Evolutionary conservation across 2,113 vertebrate genomes (phyloP).

Genomic region (Plectropomus leopardus): DNA sequence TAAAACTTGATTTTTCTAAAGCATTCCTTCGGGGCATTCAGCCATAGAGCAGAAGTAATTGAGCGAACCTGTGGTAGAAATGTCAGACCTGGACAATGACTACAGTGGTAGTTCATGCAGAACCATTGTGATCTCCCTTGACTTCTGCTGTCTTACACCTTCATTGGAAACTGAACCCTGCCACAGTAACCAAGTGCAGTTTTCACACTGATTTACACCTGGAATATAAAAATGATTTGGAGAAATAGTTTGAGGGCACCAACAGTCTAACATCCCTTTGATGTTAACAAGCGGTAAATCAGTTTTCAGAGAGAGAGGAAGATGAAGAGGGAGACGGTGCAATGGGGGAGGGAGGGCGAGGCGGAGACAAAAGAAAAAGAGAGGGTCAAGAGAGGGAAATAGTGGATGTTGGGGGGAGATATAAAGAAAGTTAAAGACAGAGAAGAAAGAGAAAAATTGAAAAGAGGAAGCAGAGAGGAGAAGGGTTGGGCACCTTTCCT

Average conservation of each 20-base stretch:
- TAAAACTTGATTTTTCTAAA: slow-evolving; percentile 24
- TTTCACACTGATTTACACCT: slow-evolving; percentile 79
- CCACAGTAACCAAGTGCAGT: slow-evolving; percentile 30
- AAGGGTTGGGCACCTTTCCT: slow-evolving; percentile 55
- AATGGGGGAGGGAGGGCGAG: slow-evolving; percentile 30
- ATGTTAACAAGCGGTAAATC: slow-evolving; percentile 83
- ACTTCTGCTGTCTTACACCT: slow-evolving; percentile 49
- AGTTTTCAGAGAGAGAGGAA: slow-evolving; percentile 74
- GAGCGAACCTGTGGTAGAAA: slow-evolving; percentile 30
- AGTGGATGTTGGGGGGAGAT: slow-evolving; percentile 53
- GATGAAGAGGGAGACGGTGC: slow-evolving; percentile 67
- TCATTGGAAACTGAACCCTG: slow-evolving; percentile 58
- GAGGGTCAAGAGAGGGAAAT: slow-evolving; percentile 58
- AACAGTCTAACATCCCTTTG: slow-evolving; percentile 77
- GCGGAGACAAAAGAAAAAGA: slow-evolving; percentile 66
- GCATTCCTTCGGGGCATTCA: neutral
- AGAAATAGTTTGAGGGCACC: slow-evolving; percentile 79
- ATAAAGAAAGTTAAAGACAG: slow-evolving; percentile 50
- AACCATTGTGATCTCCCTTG: slow-evolving; percentile 33
- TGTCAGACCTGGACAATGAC: slow-evolving; percentile 42
- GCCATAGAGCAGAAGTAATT: slow-evolving; percentile 29
- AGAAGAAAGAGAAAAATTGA: slow-evolving; percentile 58
- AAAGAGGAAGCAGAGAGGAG: slow-evolving; percentile 40
- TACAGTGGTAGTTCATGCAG: slow-evolving; percentile 17
- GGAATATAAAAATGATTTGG: slow-evolving; percentile 79